These are phyloP conservation scores for Papilio machaon DNA, from an alignment of 1,140 invertebrate species.

Conservation along the genomic window DNA sequence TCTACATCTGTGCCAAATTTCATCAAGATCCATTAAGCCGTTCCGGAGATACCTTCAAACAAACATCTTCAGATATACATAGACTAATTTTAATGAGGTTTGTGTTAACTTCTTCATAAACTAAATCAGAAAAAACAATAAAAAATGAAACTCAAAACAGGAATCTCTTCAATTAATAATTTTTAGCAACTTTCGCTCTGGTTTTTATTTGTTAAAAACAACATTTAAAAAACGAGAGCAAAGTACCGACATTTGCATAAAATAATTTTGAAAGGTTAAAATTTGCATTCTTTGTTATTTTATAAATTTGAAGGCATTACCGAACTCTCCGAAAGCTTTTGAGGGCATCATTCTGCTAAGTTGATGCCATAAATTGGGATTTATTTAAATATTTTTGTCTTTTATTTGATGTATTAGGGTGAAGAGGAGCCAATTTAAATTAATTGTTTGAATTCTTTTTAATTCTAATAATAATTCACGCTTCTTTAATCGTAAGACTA, in stretches of 20 bases:
- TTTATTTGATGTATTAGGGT: not conserved
- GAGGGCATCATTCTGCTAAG: conserved; percentile 4
- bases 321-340: conserved; percentile 10
- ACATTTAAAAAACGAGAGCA: conserved; percentile 9
- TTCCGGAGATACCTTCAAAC: too few species aligned
- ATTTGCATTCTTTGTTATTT: conserved; percentile 20
- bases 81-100: too few species aligned
- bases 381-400: not conserved
- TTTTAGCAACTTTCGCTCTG: not conserved
- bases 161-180: not conserved
- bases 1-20: too few species aligned
- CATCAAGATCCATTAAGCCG: too few species aligned
- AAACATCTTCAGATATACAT: too few species aligned
- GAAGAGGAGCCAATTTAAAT: not conserved
- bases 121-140: not conserved
- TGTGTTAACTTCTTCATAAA: too few species aligned
- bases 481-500: not conserved
- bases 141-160: not conserved
- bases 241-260: conserved; percentile 8
- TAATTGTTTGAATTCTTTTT: not conserved
- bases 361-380: conserved; percentile 8
- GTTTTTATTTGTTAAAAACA: not conserved
- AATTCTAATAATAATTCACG: not conserved
- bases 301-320: conserved; percentile 12
- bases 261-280: conserved; percentile 9